Evolutionary conservation across 2,113 vertebrate genomes (phyloP), one percentile per base, ranked within the genome.

Genomic region (Sterna hirundo): DNA sequence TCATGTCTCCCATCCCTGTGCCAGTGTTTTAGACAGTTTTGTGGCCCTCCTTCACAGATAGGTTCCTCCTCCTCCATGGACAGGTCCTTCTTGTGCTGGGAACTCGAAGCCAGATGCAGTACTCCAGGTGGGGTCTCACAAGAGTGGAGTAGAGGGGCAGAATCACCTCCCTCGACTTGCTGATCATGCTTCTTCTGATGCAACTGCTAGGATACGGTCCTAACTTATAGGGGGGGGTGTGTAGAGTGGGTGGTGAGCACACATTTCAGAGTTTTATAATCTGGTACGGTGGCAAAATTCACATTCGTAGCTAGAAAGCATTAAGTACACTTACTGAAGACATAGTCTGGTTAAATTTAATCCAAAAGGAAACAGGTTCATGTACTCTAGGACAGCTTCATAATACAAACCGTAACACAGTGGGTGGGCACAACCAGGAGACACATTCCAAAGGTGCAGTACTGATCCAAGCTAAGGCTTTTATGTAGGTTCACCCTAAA

Each of bases 41-140:
- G 0, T 52, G 30, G 13, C 17, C 17, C 13, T 83, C 15, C 10
- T 57, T 20, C 47, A 49, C 10, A 18, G 20, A 49, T 21, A 49
- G 47, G 11, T 49, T 49, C 21, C 20, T 49, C 21, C 47, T 49
- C 47, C 47, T 22, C 47, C 47, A 22, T 49, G 47, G 47, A 21
- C 47, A 49, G 20, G 47, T 83, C 15, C 8, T 57, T 69, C 25
- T 47, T 66, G 17, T 52, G 9, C 11, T 70, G 80, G 15, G 4
- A 4, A n/a, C 21, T 12, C 64, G 54, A 12, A 72, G 5, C 0
- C 65, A 29, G 34, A 44, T 2, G 1, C 3, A 29, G 15, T 44
- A 42, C 3, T 38, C 19, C 14, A n/a, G 15, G 8, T 60, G 3
- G 5, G 6, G 2, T 52, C 22, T 86, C 57, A 29, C 4, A 4